Evolutionary conservation across 2,888 invertebrate genomes (phyloP).

Genomic region (Acanthopleura granulata): DNA sequence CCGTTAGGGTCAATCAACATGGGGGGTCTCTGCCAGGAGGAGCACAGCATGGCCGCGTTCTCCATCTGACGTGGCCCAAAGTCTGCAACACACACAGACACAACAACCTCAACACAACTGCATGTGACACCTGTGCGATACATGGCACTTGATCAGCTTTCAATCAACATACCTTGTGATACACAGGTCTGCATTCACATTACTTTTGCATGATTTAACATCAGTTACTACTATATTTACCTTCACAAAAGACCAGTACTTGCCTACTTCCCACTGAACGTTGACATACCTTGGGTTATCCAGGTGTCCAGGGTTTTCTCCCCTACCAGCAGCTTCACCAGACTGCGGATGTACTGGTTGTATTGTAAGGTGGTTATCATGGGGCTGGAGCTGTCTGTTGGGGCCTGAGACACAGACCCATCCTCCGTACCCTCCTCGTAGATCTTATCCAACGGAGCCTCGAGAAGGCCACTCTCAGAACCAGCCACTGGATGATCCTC

Average conservation of each 20-base stretch:
- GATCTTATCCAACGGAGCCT: constrained; percentile 28
- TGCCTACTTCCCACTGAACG: too few species aligned
- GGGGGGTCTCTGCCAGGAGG: constrained; percentile 66
- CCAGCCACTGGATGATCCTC: too few species aligned
- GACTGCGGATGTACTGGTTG: constrained; percentile 58
- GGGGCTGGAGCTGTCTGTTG: constrained; percentile 47
- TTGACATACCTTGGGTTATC: constrained; percentile 59
- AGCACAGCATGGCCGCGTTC: constrained; percentile 66
- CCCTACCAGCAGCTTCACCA: constrained; percentile 64
- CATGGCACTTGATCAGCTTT: too few species aligned
- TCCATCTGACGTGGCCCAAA: constrained; percentile 65
- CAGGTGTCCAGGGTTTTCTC: constrained; percentile 58
- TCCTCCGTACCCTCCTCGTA: constrained; percentile 39
- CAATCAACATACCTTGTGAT: too few species aligned
- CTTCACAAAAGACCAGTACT: too few species aligned
- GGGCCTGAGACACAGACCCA: constrained; percentile 32
- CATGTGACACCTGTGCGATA: too few species aligned
- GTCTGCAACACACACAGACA: constrained; percentile 43
- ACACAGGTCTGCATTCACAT: too few species aligned
- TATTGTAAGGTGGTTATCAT: constrained; percentile 59
- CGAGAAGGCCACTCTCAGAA: background rate
- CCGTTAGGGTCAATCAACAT: constrained; percentile 66
- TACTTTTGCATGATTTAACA: too few species aligned
- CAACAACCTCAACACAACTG: background rate
- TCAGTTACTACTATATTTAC: too few species aligned